Percentiles rank a stretch among this genome's conserved stretches.
Conservation (phyloP, 2,113 vertebrate species). For the Chiloscyllium plagiosum region DNA sequence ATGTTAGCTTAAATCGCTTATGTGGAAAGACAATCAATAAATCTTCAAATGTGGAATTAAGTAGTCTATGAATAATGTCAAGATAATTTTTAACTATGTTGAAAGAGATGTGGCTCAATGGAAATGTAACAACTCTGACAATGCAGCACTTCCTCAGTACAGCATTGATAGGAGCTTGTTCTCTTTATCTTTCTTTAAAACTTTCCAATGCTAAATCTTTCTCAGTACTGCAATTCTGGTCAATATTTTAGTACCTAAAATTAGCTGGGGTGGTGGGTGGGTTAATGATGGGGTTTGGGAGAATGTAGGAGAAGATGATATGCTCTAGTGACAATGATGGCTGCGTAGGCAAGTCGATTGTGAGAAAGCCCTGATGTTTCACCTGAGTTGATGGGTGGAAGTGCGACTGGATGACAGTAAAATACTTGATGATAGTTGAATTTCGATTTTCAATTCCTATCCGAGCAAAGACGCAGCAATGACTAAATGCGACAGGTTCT, state of each 20-base stretch:
- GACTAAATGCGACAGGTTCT: too few species aligned
- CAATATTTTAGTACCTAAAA: neutral
- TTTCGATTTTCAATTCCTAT: too few species aligned
- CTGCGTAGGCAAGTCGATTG: too few species aligned
- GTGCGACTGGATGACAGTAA: too few species aligned
- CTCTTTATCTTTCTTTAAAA: neutral
- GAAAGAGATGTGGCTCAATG: neutral
- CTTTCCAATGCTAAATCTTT: neutral
- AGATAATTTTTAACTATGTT: neutral
- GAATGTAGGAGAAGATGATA: neutral
- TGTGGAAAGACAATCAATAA: neutral
- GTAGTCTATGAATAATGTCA: neutral
- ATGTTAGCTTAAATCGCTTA: neutral
- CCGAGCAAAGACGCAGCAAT: too few species aligned
- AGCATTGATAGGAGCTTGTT: neutral
- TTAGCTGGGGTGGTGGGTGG: neutral
- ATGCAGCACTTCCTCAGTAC: neutral
- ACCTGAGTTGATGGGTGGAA: too few species aligned
- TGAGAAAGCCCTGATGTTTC: too few species aligned
- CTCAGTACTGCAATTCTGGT: neutral
- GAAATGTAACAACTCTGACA: neutral
- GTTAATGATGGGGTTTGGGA: neutral
- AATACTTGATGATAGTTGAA: too few species aligned
- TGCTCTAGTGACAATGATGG: neutral
- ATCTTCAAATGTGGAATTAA: neutral